Evolutionary conservation across 1,140 invertebrate species (phyloP), one percentile per base, ranked within the genome.

Genomic region (Drosophila pallidifrons): DNA sequence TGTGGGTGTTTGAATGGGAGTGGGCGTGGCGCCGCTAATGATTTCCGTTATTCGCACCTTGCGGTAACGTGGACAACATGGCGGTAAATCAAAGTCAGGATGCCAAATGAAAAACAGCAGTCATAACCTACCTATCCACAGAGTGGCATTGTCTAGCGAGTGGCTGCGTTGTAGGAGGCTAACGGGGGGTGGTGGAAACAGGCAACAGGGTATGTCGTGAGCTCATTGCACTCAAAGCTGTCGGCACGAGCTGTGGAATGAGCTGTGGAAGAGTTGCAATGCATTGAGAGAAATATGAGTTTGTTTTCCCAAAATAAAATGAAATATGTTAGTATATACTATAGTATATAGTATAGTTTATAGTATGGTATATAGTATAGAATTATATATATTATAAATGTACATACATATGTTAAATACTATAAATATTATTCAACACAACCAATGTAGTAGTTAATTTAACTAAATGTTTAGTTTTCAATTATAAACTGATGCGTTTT

Each of bases 51-150:
- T 74, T 74, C 57, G 55, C 71, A 74, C 65, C 71, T 74, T 43
- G 61, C n/a, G 41, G 15, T 38, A 73, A 45, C 35, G 16, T 32
- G 16, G 32, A 52, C 60, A 66, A 52, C 30, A 67, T 38, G 54
- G 57, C 71, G 65, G 49, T 74, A 74, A 74, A 74, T 74, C 71
- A 74, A 74, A 74, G 71, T 41, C 51, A 20, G 60, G 68, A 64
- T 49, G 60, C 49, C 64, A 45, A 61, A 59, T 67, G 57, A 51
- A 57, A 68, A 67, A 58, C 38, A 60, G 64, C 30, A 66, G 41
- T 52, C 54, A 67, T 52, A 72, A 15, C 8, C 15, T 11, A 54
- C 57, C 32, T 43, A 59, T 41, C 57, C 43, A 58, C 8, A 3
- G 46, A 28, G 25, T 30, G 15, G 25, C 46, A 64, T 32, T 51